These are phyloP conservation scores for Notodonta dromedarius DNA, from an alignment of 2,888 invertebrate genomes.

Conservation along the genomic window DNA sequence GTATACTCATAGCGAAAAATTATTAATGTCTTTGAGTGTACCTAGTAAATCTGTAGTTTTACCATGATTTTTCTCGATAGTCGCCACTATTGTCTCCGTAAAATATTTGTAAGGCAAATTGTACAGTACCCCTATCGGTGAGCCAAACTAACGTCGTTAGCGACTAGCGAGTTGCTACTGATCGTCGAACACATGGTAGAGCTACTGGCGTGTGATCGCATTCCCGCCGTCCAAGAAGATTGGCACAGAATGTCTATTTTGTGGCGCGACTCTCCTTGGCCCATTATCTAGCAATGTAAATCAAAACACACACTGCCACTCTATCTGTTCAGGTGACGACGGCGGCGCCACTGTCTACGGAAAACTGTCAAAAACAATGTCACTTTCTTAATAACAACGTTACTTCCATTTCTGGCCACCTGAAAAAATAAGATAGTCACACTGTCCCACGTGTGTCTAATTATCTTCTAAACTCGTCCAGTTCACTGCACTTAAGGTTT, in stretches of 20 bases:
- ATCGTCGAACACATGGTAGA: too few species aligned
- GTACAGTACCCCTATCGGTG: too few species aligned
- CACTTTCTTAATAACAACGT: background rate
- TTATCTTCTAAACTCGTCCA: constrained; percentile 38
- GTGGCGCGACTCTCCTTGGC: constrained; percentile 12
- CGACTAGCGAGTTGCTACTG: too few species aligned
- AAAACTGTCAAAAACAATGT: background rate
- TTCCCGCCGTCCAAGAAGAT: constrained; percentile 16
- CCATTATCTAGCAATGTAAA: background rate
- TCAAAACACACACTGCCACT: background rate
- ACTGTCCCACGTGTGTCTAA: constrained; percentile 42
- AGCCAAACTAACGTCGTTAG: too few species aligned
- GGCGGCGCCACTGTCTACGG: background rate
- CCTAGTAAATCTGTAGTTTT: too few species aligned
- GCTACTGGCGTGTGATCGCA: constrained; percentile 17
- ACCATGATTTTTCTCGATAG: too few species aligned
- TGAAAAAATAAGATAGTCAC: background rate
- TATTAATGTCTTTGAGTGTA: too few species aligned
- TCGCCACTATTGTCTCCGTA: too few species aligned
- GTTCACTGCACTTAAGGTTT: constrained; percentile 50
- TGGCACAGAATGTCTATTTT: constrained; percentile 6
- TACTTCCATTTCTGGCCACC: constrained; percentile 23
- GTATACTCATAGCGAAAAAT: too few species aligned
- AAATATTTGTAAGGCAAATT: too few species aligned
- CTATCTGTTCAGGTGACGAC: background rate